Base-by-base conservation (phyloP, 1,140 invertebrate genomes). In the Onthophagus taurus region DNA sequence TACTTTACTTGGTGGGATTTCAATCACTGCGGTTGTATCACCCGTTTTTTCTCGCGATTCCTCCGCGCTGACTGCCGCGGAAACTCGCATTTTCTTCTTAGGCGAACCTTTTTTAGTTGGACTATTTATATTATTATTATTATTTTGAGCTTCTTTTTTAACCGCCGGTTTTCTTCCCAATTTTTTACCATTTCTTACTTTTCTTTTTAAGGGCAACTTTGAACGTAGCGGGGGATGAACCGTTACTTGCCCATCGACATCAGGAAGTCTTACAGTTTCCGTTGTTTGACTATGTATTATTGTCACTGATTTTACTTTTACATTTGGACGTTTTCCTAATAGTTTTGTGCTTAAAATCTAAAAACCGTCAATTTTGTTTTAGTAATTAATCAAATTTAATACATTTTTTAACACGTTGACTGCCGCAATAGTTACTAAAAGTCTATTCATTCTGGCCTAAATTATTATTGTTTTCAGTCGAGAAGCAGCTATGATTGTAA, bases 251-350 rank as follows among this genome's bases (percentile, higher is more conserved):
- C 59, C 47, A 5, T 81, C 83, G 52, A 77, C 79, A 52, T 79
- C 74, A 47, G 83, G 77, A 47, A 88, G 64, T 4, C 83, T 77
- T 47, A 88, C 83, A 33, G 84, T 85, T 69, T 88, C 84, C 30
- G 84, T 86, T 45, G 83, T 85, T 48, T 83, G 83, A 59, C 81
- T 86, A 72, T 87, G 84, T 53, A 87, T 85, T 66, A 87, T 87
- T 49, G 85, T 87, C 45, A 88, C 77, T 9, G 81, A 81, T 64
- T 85, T 86, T 57, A 85, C 72, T 66, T 88, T 87, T 63, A 78
- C 71, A 60, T 82, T 78, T 53, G 79, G 77, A 30, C 75, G 75
- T 50, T 86, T 87, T 52, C 83, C 80, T 50, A 88, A 70, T 51
- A 85, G 73, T 53, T 80, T 78, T 52, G 80, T 84, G 71, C 83